phyloP scores from a whole-genome alignment of 2,113 vertebrate genomes.

The Charina bottae region DNA sequence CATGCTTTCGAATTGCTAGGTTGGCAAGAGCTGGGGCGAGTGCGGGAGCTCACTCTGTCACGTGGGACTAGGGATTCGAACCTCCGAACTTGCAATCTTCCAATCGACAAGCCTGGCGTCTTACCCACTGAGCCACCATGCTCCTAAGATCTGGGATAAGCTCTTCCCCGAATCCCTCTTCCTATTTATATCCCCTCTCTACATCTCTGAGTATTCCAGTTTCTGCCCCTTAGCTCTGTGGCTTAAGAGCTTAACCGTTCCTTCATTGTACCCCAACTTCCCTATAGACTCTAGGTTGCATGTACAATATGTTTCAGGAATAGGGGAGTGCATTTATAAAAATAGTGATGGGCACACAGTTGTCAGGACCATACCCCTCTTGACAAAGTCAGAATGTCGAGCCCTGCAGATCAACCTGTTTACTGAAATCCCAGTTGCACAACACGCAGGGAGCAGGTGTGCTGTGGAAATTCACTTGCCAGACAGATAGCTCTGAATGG shows the following conservation, averaged over 20 bases:
- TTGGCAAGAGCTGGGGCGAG: no score
- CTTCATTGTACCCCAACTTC: background rate
- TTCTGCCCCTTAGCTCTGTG: background rate
- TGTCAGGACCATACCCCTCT: background rate
- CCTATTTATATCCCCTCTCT: background rate
- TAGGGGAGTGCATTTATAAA: background rate
- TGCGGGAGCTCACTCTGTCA: no score
- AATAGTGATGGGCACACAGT: background rate
- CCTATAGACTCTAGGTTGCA: background rate
- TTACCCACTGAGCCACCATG: no score
- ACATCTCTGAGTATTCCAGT: background rate
- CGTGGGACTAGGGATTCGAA: no score
- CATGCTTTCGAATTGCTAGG: no score
- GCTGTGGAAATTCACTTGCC: background rate
- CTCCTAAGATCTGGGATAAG: background rate
- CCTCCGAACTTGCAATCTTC: no score
- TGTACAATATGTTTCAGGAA: background rate
- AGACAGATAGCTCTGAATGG: background rate
- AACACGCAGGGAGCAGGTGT: slow-evolving; percentile 12
- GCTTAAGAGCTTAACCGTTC: background rate
- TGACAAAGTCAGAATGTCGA: background rate
- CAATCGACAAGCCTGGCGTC: no score
- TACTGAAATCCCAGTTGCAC: background rate
- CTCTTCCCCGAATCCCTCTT: background rate
- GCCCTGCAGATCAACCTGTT: background rate